Conservation (phyloP, 2,113 vertebrate species). For the Tympanuchus pallidicinctus region DNA sequence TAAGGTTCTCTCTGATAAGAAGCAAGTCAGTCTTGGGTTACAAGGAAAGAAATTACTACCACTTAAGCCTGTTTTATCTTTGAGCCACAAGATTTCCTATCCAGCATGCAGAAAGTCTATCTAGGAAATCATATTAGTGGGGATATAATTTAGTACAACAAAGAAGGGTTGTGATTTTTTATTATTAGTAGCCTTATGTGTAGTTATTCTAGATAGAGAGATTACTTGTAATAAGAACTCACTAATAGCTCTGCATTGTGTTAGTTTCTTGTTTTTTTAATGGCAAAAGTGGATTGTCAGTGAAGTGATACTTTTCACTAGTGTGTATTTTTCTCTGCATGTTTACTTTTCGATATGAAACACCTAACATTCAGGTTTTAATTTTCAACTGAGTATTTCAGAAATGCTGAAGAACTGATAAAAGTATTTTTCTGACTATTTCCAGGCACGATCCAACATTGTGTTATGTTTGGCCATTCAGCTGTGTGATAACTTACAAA, state of each 20-base stretch:
- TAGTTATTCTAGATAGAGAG: conserved; percentile 42
- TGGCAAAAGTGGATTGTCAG: background rate
- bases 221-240: conserved; percentile 29
- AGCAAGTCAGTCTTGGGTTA: conserved; percentile 66
- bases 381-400: conserved; percentile 2
- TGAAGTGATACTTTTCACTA: conserved; percentile 33
- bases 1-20: conserved; percentile 66
- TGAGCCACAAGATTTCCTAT: conserved; percentile 50
- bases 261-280: conserved; percentile 42
- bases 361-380: conserved; percentile 8
- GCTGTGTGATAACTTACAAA: background rate
- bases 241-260: background rate
- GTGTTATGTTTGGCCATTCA: background rate
- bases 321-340: background rate
- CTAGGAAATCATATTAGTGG: conserved; percentile 45
- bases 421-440: background rate
- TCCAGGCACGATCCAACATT: background rate
- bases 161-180: conserved; percentile 39
- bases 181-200: conserved; percentile 37
- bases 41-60: conserved; percentile 53
- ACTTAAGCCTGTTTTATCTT: conserved; percentile 62
- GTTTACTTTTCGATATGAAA: conserved; percentile 27
- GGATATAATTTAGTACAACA: conserved; percentile 31
- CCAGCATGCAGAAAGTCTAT: conserved; percentile 20
- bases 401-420: background rate